Percentiles rank a stretch among this genome's conserved stretches.
These are phyloP conservation scores for Phallusia fumigata DNA, from an alignment of 23 tunicate species.

Conservation along the genomic window DNA sequence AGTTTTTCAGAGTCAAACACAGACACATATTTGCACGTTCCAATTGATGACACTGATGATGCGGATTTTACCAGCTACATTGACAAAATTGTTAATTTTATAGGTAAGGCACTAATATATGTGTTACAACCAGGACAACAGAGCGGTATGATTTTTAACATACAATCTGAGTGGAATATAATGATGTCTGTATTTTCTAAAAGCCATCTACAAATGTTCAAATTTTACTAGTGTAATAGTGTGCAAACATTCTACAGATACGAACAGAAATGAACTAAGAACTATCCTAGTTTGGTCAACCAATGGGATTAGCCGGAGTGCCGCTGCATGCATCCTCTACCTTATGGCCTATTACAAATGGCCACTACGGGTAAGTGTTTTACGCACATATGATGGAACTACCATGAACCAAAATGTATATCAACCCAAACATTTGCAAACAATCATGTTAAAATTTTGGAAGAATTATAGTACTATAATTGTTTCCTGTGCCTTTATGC, in stretches of 20 bases:
- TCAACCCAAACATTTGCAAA: background rate
- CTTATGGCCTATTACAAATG: conserved; percentile 91
- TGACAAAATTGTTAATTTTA: conserved; percentile 53
- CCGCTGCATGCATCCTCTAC: conserved; percentile 84
- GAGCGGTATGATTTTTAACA: too few relatives aligned
- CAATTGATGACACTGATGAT: conserved; percentile 61
- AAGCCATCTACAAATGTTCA: too few relatives aligned
- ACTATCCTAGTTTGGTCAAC: conserved; percentile 80
- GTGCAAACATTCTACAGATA: conserved; percentile 39
- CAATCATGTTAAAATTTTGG: too few relatives aligned
- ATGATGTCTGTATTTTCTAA: too few relatives aligned
- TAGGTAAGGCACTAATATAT: conserved; percentile 46
- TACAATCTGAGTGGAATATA: too few relatives aligned
- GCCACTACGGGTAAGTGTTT: conserved; percentile 64
- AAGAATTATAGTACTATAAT: too few relatives aligned
- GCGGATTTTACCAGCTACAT: conserved; percentile 40
- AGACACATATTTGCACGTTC: conserved; percentile 49
- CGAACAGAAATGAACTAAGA: conserved; percentile 43
- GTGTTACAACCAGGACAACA: too few relatives aligned
- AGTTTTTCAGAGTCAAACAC: conserved; percentile 48
- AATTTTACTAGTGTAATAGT: too few relatives aligned
- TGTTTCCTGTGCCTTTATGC: too few relatives aligned
- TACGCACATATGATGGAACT: background rate
- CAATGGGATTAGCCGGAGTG: conserved; percentile 90
- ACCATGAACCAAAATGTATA: too few relatives aligned